Percentiles rank a stretch among this genome's conserved stretches.
phyloP scores from a whole-genome alignment of 2,113 vertebrate species.

The Struthio camelus region DNA sequence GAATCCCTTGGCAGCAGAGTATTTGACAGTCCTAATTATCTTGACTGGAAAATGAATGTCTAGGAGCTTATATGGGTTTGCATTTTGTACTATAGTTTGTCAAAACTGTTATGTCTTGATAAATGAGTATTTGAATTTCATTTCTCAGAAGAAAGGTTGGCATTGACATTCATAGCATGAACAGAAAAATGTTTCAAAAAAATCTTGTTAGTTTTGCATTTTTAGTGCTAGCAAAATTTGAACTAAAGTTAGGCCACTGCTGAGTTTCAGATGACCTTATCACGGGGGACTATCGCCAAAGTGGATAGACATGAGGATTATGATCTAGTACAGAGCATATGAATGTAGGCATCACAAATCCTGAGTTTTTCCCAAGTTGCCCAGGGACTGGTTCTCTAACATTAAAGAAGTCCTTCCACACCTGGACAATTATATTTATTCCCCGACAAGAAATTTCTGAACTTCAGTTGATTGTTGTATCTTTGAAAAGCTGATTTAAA shows the following conservation, averaged over 20 bases:
- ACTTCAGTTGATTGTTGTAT: background rate
- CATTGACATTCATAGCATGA: background rate
- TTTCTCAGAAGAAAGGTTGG: background rate
- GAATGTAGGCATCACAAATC: background rate
- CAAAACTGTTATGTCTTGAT: slow-evolving; percentile 32
- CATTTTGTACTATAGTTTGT: slow-evolving; percentile 26
- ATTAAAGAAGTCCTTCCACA: background rate
- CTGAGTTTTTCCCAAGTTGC: accelerated
- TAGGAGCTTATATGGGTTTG: background rate
- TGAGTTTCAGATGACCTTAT: background rate
- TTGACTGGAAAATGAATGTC: slow-evolving; percentile 51
- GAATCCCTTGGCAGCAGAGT: background rate
- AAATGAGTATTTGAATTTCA: background rate
- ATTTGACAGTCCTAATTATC: slow-evolving; percentile 57
- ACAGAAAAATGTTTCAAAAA: background rate
- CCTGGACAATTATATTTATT: background rate
- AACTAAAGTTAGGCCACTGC: background rate
- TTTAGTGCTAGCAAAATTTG: background rate
- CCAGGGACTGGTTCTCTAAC: background rate
- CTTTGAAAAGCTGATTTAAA: background rate
- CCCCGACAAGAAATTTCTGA: background rate
- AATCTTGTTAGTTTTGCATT: background rate
- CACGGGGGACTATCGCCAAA: background rate
- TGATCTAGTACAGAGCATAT: background rate
- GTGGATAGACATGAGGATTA: background rate